Conservation (phyloP, 2,888 invertebrate species). For the Tillus elongatus region DNA sequence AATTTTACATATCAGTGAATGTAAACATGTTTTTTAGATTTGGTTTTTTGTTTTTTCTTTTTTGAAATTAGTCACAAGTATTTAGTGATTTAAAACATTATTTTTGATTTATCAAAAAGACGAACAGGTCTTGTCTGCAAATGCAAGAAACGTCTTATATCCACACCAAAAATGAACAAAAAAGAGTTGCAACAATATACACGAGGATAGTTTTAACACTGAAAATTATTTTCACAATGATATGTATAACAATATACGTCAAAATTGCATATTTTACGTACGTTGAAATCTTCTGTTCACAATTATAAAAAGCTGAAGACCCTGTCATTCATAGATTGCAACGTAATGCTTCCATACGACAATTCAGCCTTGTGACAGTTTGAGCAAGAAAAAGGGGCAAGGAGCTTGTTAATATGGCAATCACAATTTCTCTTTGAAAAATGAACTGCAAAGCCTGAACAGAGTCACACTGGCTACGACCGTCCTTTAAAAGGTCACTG, state of each 20-base stretch:
- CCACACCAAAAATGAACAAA: too few species aligned
- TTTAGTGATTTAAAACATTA: too few species aligned
- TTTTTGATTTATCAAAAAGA: too few species aligned
- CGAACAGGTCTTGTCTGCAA: too few species aligned
- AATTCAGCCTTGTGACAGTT: conserved; percentile 26
- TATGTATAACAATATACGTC: neutral
- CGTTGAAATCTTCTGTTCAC: neutral
- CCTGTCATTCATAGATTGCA: conserved; percentile 29
- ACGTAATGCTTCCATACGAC: conserved; percentile 20
- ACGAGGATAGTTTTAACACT: too few species aligned
- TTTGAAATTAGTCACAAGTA: too few species aligned
- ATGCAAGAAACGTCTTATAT: too few species aligned
- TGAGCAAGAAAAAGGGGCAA: conserved; percentile 35
- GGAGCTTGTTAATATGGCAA: conserved; percentile 18
- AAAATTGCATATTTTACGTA: neutral
- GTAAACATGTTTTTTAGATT: too few species aligned
- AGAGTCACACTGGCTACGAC: conserved; percentile 17
- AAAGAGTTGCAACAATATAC: too few species aligned
- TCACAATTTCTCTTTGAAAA: conserved; percentile 19
- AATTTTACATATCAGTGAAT: too few species aligned
- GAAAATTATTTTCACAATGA: conserved; percentile 3
- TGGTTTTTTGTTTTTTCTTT: too few species aligned
- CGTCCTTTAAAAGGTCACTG: conserved; percentile 32
- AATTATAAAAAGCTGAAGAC: conserved; percentile 26
- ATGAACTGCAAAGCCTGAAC: conserved; percentile 20